Percentiles rank a stretch among this genome's conserved stretches.
Conservation (phyloP, 1,140 invertebrate genomes). For the Zaprionus gabonicus region DNA sequence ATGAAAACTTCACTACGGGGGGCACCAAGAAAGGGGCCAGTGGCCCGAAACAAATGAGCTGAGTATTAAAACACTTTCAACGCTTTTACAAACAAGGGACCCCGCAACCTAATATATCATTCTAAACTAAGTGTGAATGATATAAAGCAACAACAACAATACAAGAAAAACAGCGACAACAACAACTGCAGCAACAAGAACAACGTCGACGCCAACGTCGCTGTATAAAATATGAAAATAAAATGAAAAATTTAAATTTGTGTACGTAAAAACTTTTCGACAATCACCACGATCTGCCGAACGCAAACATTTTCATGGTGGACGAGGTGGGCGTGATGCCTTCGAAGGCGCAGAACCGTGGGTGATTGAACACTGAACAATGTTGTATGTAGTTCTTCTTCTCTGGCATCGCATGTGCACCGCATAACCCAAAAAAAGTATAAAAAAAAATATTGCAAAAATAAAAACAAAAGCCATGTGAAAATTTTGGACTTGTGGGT, state of each 20-base stretch:
- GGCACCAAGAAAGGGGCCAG: background rate
- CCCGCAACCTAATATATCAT: conserved; percentile 63
- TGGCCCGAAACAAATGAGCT: conserved; percentile 26
- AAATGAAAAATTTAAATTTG: conserved; percentile 54
- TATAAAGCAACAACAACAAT: conserved; percentile 49
- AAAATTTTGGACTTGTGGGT: conserved; percentile 23
- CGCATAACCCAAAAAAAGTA: background rate
- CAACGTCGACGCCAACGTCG: background rate
- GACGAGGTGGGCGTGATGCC: conserved; percentile 26
- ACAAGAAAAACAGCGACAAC: conserved; percentile 21
- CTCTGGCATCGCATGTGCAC: conserved; percentile 14
- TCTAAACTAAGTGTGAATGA: conserved; percentile 70
- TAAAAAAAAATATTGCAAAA: conserved; percentile 32
- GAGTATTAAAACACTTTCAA: conserved; percentile 45
- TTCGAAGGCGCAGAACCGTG: conserved; percentile 26
- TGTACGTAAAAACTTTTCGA: conserved; percentile 47
- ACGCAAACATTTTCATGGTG: conserved; percentile 19
- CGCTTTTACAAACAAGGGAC: conserved; percentile 63
- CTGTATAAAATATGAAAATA: conserved; percentile 57
- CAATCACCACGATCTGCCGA: conserved; percentile 41
- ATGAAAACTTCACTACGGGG: conserved; percentile 16
- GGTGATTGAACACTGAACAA: conserved; percentile 50
- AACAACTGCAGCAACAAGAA: background rate
- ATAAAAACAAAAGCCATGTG: conserved; percentile 42
- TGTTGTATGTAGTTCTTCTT: conserved; percentile 11